These are phyloP conservation scores for Pandemis corylana DNA, from an alignment of 2,888 invertebrate species.

Conservation along the genomic window DNA sequence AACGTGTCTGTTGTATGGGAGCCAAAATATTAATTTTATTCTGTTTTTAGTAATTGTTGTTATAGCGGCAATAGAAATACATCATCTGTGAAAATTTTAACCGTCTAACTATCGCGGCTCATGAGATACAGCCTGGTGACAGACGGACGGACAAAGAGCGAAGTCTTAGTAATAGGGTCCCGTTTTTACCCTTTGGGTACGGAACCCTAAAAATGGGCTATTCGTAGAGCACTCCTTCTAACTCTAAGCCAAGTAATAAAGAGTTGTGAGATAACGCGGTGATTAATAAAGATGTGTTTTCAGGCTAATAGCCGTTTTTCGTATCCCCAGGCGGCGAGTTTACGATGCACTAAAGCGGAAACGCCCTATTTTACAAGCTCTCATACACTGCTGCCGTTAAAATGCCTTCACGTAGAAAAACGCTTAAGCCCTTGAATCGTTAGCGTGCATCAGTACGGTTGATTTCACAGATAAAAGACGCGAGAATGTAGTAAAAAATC, in stretches of 20 bases:
- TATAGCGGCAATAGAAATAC: too few relatives aligned
- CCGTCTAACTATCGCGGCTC: too few relatives aligned
- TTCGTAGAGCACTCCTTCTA: background rate
- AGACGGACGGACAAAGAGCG: too few relatives aligned
- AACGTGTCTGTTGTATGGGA: too few relatives aligned
- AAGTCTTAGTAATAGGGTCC: too few relatives aligned
- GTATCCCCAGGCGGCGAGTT: slow-evolving; percentile 63
- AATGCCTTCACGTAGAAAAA: slow-evolving; percentile 14
- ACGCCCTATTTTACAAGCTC: slow-evolving; percentile 58
- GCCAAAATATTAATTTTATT: too few relatives aligned
- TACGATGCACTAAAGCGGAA: slow-evolving; percentile 69
- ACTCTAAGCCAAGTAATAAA: slow-evolving; percentile 23
- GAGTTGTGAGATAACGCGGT: slow-evolving; percentile 33
- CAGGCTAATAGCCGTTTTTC: slow-evolving; percentile 58
- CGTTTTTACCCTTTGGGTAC: too few relatives aligned
- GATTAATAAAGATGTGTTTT: slow-evolving; percentile 54
- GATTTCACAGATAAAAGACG: background rate
- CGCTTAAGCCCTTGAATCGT: background rate
- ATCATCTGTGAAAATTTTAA: too few relatives aligned
- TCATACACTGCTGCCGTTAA: slow-evolving; percentile 34
- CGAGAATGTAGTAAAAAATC: background rate
- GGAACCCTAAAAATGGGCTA: too few relatives aligned
- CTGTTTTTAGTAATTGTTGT: too few relatives aligned
- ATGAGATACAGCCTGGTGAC: too few relatives aligned
- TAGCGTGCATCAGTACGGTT: slow-evolving; percentile 1